Conservation (phyloP, 2,797 vertebrate species). For the Bucorvus abyssinicus region DNA sequence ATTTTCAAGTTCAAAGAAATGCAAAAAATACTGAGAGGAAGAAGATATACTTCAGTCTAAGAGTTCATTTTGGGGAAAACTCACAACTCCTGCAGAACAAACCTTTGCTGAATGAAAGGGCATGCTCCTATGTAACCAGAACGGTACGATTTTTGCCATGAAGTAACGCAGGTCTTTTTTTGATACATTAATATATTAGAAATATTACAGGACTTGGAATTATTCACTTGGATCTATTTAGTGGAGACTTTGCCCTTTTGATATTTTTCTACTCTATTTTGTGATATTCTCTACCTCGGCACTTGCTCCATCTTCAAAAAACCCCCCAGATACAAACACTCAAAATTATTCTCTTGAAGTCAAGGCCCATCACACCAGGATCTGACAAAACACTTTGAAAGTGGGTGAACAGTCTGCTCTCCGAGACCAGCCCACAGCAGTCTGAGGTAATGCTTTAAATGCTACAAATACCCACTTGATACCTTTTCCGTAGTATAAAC, state of each 20-base stretch:
- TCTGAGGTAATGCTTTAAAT: conserved; percentile 44
- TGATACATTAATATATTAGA: background rate
- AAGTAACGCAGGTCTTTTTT: background rate
- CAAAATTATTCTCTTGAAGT: background rate
- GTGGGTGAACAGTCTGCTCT: conserved; percentile 23
- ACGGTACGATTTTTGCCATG: background rate
- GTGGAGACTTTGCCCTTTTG: background rate
- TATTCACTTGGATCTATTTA: background rate
- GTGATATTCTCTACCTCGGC: background rate
- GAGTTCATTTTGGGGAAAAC: background rate
- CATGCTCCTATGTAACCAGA: background rate
- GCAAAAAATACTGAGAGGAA: background rate
- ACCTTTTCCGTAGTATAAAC: conserved; percentile 51
- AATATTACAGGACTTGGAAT: background rate
- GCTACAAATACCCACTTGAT: conserved; percentile 60
- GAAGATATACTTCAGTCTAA: background rate
- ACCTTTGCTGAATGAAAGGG: background rate
- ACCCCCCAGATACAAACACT: background rate
- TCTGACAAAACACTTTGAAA: conserved; percentile 17
- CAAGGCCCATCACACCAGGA: background rate
- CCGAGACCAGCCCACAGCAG: background rate
- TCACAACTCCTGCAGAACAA: background rate
- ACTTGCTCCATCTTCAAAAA: background rate
- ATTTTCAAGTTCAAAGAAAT: background rate
- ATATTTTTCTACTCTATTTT: background rate